phyloP scores from a whole-genome alignment of 53 echinoderm and acorn worm species.

The Actinopyga echinites region DNA sequence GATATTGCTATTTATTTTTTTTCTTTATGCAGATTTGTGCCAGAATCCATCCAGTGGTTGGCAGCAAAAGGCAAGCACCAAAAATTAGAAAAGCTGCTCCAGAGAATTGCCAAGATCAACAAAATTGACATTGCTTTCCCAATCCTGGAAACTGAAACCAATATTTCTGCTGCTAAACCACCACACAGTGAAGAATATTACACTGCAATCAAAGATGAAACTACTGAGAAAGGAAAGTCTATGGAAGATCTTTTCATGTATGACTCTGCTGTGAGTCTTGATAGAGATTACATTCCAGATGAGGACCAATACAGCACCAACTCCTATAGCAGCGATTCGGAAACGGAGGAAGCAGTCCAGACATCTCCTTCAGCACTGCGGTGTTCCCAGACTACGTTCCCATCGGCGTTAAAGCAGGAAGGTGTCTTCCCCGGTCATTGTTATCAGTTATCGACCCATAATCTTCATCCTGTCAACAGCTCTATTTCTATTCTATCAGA shows the following conservation, averaged over 20 bases:
- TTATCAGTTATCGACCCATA: neutral
- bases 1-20: neutral
- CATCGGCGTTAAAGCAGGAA: neutral
- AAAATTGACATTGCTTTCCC: conserved; percentile 7
- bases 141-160: neutral
- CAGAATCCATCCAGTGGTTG: conserved; percentile 42
- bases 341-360: conserved; percentile 3
- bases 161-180: neutral
- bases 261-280: conserved; percentile 28
- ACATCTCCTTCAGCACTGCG: neutral
- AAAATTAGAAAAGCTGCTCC: conserved; percentile 5
- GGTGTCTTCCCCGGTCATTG: neutral
- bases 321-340: conserved; percentile 31
- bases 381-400: neutral
- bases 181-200: neutral
- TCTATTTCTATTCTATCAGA: conserved; percentile 38
- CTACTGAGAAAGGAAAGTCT: neutral
- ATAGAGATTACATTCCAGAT: conserved; percentile 34
- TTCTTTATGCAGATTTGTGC: conserved; percentile 15
- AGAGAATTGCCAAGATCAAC: conserved; percentile 23
- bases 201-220: neutral
- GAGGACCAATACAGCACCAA: conserved; percentile 23
- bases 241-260: conserved; percentile 27
- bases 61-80: conserved; percentile 11
- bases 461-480: conserved; percentile 17